A percentile compares a stretch with the other conserved stretches of the same genome.
Conservation (phyloP, 2,797 vertebrate species). For the Ciconia nigra region DNA sequence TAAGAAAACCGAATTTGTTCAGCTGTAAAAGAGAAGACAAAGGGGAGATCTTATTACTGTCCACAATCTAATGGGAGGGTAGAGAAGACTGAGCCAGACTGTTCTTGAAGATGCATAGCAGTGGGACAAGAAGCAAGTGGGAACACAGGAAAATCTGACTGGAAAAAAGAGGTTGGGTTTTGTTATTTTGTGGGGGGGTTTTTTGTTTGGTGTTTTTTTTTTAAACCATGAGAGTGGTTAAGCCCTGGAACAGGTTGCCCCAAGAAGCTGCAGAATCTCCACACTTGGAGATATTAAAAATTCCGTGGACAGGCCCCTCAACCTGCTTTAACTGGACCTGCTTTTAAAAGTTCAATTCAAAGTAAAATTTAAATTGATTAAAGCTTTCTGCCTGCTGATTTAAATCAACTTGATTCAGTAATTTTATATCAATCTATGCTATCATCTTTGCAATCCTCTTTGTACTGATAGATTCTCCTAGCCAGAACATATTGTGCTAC, state of each 20-base stretch:
- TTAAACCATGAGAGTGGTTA: neutral
- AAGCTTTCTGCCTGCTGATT: neutral
- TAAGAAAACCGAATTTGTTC: neutral
- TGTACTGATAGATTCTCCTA: neutral
- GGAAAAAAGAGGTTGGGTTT: neutral
- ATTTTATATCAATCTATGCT: neutral
- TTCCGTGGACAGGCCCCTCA: neutral
- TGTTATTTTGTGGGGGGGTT: neutral
- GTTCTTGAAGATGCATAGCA: neutral
- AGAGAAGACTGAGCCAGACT: neutral
- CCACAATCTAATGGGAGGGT: neutral
- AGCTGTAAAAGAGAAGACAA: neutral
- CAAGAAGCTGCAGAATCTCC: neutral
- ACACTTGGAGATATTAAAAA: neutral
- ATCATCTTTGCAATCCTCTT: neutral
- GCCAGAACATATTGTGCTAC: neutral
- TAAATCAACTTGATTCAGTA: neutral
- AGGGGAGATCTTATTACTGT: neutral
- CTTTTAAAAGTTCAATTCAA: neutral
- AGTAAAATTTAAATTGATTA: neutral
- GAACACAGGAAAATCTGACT: neutral
- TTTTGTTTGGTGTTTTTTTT: neutral
- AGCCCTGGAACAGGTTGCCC: neutral
- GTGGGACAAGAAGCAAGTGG: neutral
- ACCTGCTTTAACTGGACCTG: neutral